phyloP scores from a whole-genome alignment of 2,888 invertebrate genomes.

The Melanostoma mellinum region DNA sequence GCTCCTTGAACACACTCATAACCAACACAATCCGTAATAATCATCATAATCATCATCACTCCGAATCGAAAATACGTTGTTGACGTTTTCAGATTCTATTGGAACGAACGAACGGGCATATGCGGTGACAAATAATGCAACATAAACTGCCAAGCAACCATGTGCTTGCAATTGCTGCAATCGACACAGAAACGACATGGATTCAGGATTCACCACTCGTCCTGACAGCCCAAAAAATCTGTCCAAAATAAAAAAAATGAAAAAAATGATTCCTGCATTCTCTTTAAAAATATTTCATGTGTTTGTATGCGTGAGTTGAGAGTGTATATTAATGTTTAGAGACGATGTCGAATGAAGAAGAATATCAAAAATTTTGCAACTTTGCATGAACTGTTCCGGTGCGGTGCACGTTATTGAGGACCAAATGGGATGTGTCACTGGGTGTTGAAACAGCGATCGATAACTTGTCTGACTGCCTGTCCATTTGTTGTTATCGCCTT shows the following conservation, averaged over 20 bases:
- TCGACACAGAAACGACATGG: slow-evolving; percentile 37
- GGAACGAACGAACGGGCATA: slow-evolving; percentile 18
- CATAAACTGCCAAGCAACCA: slow-evolving; percentile 35
- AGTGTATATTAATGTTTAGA: slow-evolving; percentile 35
- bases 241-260: neutral
- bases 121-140: slow-evolving; percentile 58
- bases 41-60: slow-evolving; percentile 20
- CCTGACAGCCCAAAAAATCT: slow-evolving; percentile 16
- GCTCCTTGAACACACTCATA: slow-evolving; percentile 46
- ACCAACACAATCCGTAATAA: slow-evolving; percentile 10
- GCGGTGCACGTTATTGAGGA: slow-evolving; percentile 17
- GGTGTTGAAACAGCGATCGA: slow-evolving; percentile 45
- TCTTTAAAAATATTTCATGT: neutral
- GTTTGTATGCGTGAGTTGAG: neutral
- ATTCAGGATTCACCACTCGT: slow-evolving; percentile 20
- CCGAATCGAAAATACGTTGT: slow-evolving; percentile 27
- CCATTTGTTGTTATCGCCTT: slow-evolving; percentile 51
- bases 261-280: slow-evolving; percentile 44
- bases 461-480: slow-evolving; percentile 49
- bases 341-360: slow-evolving; percentile 34
- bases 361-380: slow-evolving; percentile 58
- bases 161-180: slow-evolving; percentile 35
- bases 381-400: slow-evolving; percentile 54
- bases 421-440: slow-evolving; percentile 32
- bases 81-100: slow-evolving; percentile 48